Conservation (phyloP, 2,888 invertebrate species). For the Drosophila peninsularis region DNA sequence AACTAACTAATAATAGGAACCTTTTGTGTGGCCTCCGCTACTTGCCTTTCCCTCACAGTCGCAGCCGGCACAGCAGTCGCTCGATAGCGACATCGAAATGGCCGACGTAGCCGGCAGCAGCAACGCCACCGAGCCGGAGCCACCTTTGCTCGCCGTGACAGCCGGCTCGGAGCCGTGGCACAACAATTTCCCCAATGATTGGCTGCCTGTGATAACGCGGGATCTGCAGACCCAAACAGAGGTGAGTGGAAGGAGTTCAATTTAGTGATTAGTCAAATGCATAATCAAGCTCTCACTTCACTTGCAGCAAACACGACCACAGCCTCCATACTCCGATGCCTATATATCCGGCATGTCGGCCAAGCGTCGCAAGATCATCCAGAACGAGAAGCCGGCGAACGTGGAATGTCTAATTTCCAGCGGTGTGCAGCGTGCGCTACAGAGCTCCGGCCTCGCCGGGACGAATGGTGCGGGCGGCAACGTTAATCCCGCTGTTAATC, state of each 20-base stretch:
- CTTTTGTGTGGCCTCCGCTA: constrained; percentile 49
- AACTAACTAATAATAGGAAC: constrained; percentile 45
- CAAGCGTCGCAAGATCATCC: constrained; percentile 92
- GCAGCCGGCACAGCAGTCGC: constrained; percentile 55
- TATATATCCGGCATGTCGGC: constrained; percentile 95
- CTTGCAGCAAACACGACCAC: constrained; percentile 74
- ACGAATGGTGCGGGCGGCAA: constrained; percentile 42
- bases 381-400: constrained; percentile 81
- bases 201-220: constrained; percentile 94
- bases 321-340: constrained; percentile 92
- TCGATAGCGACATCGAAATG: constrained; percentile 86
- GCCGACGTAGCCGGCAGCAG: constrained; percentile 57
- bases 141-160: constrained; percentile 85
- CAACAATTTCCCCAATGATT: constrained; percentile 88
- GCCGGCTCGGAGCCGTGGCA: constrained; percentile 88
- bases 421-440: constrained; percentile 82
- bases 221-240: constrained; percentile 90
- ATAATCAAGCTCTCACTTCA: not conserved
- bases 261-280: accelerated
- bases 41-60: constrained; percentile 42
- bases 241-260: constrained; percentile 39
- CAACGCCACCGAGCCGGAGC: constrained; percentile 44
- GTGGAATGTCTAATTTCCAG: constrained; percentile 81
- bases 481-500: constrained; percentile 60
- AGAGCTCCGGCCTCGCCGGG: constrained; percentile 72